Percentiles rank a stretch among this genome's conserved stretches.
Conservation (phyloP, 2,888 invertebrate genomes). For the Candidula unifasciata region DNA sequence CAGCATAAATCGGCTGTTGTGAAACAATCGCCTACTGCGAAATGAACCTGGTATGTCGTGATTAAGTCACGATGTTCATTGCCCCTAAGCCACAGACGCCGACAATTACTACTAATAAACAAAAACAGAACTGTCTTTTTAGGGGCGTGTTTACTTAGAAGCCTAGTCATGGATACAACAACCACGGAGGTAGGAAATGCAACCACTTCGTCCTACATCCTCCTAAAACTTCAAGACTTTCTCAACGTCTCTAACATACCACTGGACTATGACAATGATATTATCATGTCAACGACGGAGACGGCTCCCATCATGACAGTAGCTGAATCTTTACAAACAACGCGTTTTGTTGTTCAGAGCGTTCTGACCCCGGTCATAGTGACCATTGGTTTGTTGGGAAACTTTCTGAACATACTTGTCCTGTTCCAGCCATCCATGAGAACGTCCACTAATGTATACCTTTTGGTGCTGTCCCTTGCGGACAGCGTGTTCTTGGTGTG, state of each 20-base stretch:
- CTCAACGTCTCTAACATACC: constrained; percentile 5
- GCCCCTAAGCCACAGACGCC: too few species aligned
- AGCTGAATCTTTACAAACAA: constrained; percentile 46
- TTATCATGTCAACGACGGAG: not conserved
- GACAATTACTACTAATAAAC: too few species aligned
- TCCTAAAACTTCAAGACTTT: not conserved
- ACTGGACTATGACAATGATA: not conserved
- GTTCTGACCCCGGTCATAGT: constrained; percentile 69
- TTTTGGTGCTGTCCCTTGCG: constrained; percentile 85
- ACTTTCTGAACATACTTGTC: constrained; percentile 74
- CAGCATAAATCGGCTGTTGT: too few species aligned
- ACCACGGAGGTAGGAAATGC: not conserved
- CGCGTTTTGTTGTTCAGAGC: constrained; percentile 51
- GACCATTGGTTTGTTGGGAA: constrained; percentile 72
- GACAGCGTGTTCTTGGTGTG: constrained; percentile 84
- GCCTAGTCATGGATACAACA: not conserved
- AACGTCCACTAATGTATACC: constrained; percentile 80
- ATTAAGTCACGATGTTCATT: too few species aligned
- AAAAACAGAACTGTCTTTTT: not conserved
- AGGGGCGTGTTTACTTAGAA: not conserved
- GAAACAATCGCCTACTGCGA: too few species aligned
- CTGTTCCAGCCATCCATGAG: constrained; percentile 73
- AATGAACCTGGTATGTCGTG: too few species aligned
- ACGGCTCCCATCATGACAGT: not conserved
- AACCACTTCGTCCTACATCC: not conserved